Evolutionary conservation across 2,888 invertebrate genomes (phyloP).

Genomic region (Rutpela maculata): DNA sequence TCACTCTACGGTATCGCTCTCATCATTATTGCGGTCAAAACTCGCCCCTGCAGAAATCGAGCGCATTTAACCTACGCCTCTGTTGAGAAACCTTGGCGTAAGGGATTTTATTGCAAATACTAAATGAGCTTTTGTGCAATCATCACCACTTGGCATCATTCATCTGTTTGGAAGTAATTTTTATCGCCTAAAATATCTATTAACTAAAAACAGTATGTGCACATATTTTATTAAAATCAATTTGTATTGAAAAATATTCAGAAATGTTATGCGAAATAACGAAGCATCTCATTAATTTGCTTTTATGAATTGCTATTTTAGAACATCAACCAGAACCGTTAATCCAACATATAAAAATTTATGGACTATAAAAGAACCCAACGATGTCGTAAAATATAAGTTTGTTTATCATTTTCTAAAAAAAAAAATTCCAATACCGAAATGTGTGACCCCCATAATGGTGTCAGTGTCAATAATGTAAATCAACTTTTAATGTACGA

Average conservation of each 20-base stretch:
- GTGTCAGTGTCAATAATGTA: neutral
- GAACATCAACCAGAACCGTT: slow-evolving; percentile 18
- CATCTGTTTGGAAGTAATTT: too few species aligned
- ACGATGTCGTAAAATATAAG: slow-evolving; percentile 21
- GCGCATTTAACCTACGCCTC: too few species aligned
- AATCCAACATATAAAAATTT: slow-evolving; percentile 22
- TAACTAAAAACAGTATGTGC: too few species aligned
- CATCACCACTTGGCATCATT: too few species aligned
- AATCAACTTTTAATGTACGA: neutral
- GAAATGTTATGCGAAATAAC: slow-evolving; percentile 13
- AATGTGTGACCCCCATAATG: neutral
- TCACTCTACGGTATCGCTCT: too few species aligned
- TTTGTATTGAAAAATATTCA: neutral
- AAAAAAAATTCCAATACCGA: slow-evolving; percentile 2
- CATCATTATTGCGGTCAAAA: too few species aligned
- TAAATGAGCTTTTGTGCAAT: too few species aligned
- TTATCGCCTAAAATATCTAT: too few species aligned
- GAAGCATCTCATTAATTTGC: slow-evolving; percentile 5
- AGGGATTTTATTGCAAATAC: too few species aligned
- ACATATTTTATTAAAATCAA: too few species aligned
- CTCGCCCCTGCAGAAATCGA: too few species aligned
- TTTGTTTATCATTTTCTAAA: slow-evolving; percentile 13
- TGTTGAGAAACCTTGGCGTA: too few species aligned
- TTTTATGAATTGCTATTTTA: slow-evolving; percentile 34
- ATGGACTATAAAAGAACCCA: slow-evolving; percentile 23